Evolutionary conservation across 2,113 vertebrate species (phyloP).

Genomic region (Alexandromys fortis): DNA sequence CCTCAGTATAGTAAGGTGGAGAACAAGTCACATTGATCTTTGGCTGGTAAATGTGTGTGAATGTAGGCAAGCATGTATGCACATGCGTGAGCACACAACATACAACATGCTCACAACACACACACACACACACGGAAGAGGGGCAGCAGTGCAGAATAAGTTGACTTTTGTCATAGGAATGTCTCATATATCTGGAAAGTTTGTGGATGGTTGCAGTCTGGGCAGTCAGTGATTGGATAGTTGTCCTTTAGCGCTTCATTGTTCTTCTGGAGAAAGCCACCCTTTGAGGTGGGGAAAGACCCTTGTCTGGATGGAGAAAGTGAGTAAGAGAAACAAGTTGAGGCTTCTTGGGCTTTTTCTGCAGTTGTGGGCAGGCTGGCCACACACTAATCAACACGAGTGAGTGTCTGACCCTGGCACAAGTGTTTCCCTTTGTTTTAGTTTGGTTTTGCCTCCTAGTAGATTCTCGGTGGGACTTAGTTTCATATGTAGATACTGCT

Average conservation of each 20-base stretch:
- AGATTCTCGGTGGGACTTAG: not conserved
- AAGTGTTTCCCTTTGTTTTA: not conserved
- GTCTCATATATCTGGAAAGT: not conserved
- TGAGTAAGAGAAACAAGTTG: not conserved
- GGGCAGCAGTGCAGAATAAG: not conserved
- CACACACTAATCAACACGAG: too few species aligned
- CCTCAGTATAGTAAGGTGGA: not conserved
- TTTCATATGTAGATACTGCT: conserved; percentile 27
- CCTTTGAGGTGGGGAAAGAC: conserved; percentile 10
- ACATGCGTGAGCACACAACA: not conserved
- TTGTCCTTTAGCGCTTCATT: not conserved
- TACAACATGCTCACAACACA: not conserved
- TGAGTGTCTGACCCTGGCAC: not conserved
- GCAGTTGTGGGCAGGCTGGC: not conserved
- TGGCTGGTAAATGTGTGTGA: not conserved
- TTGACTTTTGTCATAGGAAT: not conserved
- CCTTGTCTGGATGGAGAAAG: not conserved
- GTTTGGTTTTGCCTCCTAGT: not conserved
- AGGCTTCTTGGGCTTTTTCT: not conserved
- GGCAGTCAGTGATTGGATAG: not conserved
- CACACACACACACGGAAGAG: not conserved
- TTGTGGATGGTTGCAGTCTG: not conserved
- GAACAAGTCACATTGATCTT: not conserved
- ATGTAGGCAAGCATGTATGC: not conserved
- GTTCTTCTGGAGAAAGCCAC: not conserved